phyloP scores from a whole-genome alignment of 2,888 invertebrate species.

The Yponomeuta sedellus region DNA sequence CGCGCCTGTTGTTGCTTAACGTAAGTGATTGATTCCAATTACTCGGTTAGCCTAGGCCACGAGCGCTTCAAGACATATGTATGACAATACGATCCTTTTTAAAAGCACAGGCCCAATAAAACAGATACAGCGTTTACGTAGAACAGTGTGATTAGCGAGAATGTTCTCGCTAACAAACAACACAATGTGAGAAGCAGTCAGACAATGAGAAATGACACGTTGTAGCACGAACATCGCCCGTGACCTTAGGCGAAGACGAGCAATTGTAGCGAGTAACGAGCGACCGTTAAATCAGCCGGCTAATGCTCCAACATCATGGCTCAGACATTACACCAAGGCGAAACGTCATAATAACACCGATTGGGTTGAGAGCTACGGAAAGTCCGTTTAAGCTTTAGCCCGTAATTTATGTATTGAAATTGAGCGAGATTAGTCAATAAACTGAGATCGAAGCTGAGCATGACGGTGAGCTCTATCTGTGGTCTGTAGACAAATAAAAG shows the following conservation, averaged over 20 bases:
- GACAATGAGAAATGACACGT: constrained; percentile 1
- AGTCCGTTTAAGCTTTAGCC: not conserved
- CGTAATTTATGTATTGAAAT: too few species aligned
- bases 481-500: too few species aligned
- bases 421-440: too few species aligned
- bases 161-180: not conserved
- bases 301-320: constrained; percentile 27
- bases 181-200: not conserved
- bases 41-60: too few species aligned
- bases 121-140: too few species aligned
- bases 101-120: too few species aligned
- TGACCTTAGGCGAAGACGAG: not conserved
- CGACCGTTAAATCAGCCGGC: not conserved
- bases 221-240: not conserved
- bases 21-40: too few species aligned
- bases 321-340: constrained; percentile 54
- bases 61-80: too few species aligned
- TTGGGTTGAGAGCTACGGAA: not conserved
- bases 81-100: too few species aligned
- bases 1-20: too few species aligned
- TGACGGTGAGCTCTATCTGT: too few species aligned
- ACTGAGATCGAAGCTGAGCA: too few species aligned
- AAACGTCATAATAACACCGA: constrained; percentile 31
- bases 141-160: not conserved
- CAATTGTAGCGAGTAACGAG: constrained; percentile 3